phyloP scores from a whole-genome alignment of 2,888 invertebrate genomes.

The Chydorus sphaericus region DNA sequence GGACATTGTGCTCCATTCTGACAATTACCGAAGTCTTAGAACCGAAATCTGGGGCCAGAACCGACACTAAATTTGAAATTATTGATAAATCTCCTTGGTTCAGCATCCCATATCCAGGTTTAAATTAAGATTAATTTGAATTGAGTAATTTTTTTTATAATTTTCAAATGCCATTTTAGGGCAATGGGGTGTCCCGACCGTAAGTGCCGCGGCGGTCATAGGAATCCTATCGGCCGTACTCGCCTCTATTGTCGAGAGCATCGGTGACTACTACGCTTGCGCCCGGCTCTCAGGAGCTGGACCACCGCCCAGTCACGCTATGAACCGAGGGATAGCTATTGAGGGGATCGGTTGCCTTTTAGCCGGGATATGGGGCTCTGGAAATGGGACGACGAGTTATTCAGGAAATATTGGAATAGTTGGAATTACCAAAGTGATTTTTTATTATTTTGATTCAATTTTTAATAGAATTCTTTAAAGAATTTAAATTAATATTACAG shows the following conservation, averaged over 20 bases:
- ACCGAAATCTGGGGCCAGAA: conserved; percentile 50
- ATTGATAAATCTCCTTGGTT: conserved; percentile 64
- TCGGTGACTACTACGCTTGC: conserved; percentile 40
- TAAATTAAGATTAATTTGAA: too few species aligned
- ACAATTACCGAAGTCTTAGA: conserved; percentile 49
- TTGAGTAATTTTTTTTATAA: too few species aligned
- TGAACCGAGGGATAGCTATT: conserved; percentile 70
- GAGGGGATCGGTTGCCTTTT: conserved; percentile 73
- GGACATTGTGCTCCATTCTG: conserved; percentile 54
- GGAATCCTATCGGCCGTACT: conserved; percentile 27
- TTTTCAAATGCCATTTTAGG: too few species aligned
- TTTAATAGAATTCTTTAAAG: too few species aligned
- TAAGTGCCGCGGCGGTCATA: conserved; percentile 25
- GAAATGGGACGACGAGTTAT: conserved; percentile 77
- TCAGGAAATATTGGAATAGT: conserved; percentile 83
- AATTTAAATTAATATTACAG: too few species aligned
- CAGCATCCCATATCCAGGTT: conserved; percentile 59
- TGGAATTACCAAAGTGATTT: conserved; percentile 71
- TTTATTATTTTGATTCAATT: too few species aligned
- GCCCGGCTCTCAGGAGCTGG: conserved; percentile 50
- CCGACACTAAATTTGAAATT: conserved; percentile 53
- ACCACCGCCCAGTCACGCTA: conserved; percentile 69
- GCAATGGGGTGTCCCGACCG: conserved; percentile 29
- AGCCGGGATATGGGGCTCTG: conserved; percentile 71
- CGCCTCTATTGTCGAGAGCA: conserved; percentile 27